phyloP scores from a whole-genome alignment of 2,888 invertebrate species.

The Phengaris alcon region DNA sequence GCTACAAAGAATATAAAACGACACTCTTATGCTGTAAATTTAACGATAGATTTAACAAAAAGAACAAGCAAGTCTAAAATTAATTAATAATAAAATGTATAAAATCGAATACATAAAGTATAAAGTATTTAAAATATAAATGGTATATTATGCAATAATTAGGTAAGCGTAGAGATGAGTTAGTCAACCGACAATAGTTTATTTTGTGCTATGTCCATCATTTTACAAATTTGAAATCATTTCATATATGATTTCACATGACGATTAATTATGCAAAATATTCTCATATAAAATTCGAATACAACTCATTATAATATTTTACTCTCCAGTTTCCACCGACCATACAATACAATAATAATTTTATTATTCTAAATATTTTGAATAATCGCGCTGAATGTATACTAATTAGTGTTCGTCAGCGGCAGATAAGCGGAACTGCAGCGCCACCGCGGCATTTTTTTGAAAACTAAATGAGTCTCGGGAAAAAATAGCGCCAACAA shows the following conservation, averaged over 20 bases:
- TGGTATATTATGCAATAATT: background rate
- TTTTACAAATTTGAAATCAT: conserved; percentile 30
- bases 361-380: conserved; percentile 41
- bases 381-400: conserved; percentile 36
- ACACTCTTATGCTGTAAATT: too few species aligned
- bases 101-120: background rate
- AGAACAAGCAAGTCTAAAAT: too few species aligned
- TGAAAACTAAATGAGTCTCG: conserved; percentile 61
- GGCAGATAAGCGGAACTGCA: conserved; percentile 43
- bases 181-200: conserved; percentile 22
- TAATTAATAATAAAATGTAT: too few species aligned
- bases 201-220: conserved; percentile 5
- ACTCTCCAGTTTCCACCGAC: conserved; percentile 38
- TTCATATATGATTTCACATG: conserved; percentile 22
- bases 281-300: conserved; percentile 29
- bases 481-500: conserved; percentile 68
- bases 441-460: conserved; percentile 70
- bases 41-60: too few species aligned
- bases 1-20: too few species aligned
- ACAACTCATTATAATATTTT: conserved; percentile 34
- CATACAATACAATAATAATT: conserved; percentile 33
- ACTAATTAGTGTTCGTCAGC: conserved; percentile 36
- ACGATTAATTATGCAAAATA: conserved; percentile 30
- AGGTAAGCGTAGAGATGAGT: background rate
- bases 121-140: background rate